Evolutionary conservation across 2,113 vertebrate genomes (phyloP), one percentile per base, ranked within the genome.

Genomic region (Spheniscus mendiculus): DNA sequence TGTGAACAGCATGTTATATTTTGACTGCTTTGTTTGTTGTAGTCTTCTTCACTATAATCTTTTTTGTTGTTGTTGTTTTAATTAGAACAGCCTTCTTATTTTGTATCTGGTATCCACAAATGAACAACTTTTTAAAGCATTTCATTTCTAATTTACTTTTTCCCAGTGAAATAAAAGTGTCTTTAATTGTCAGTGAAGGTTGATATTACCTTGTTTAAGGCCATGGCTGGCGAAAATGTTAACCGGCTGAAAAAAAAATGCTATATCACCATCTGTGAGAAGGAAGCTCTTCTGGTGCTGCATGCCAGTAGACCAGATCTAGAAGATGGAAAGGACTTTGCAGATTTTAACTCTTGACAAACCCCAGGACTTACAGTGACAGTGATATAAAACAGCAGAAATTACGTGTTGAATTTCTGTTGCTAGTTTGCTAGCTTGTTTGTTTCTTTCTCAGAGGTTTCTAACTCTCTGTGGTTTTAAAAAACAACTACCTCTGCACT

Each of bases 401-500:
- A 71, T 77, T 45, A 32, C 1, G 0, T 44, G 26, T 8, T 8
- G 2, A 50, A 62, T 67, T 86, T 82, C 58, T 63, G 18, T 50
- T 44, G 15, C 20, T 49, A 12, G 10, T 44, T 56, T 74, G 29
- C 18, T 47, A 29, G 20, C 27, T 56, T 58, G 19, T 29, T 67
- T 67, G 5, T 52, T 67, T 83, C 15, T 40, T 79, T 52, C 61
- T 47, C 18, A 34, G 15, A 58, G 6, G 5, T 70, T 63, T 78
- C 40, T 66, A 25, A 52, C 13, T 69, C 26, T 66, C 47, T 36
- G 12, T n/a, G 10, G 12, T 25, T 90, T 90, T 52, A 34, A 52
- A 73, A 67, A 58, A 3, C 12, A 58, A 5, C 10, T 40, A 5
- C 0, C 0, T 12, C 30, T 69, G 30, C 12, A 26, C 11, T 45